A percentile compares a stretch with the other conserved stretches of the same genome.
These are phyloP conservation scores for Tridacna gigas DNA, from an alignment of 2,888 invertebrate genomes.

Conservation along the genomic window DNA sequence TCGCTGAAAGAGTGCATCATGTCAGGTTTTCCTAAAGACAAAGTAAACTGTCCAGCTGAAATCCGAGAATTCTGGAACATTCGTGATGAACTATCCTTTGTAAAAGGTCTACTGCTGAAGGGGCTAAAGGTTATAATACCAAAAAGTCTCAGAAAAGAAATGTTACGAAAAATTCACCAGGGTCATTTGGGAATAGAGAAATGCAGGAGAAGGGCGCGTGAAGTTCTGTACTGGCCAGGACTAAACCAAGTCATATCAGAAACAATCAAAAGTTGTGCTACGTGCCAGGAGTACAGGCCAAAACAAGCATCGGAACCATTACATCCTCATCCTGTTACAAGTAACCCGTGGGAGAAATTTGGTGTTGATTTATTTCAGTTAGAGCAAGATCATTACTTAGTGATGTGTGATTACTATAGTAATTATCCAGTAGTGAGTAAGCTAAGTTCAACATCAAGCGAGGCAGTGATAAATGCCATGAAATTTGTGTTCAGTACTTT, in stretches of 20 bases:
- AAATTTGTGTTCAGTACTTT: too few relatives aligned
- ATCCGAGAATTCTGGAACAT: conserved; percentile 34
- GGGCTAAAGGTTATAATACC: conserved; percentile 50
- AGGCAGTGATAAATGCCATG: conserved; percentile 49
- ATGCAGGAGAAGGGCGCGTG: conserved; percentile 39
- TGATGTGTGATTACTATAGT: conserved; percentile 49
- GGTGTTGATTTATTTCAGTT: neutral
- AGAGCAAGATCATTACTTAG: conserved; percentile 10
- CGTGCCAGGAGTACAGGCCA: neutral
- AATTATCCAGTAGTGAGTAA: neutral
- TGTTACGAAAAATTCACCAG: conserved; percentile 56
- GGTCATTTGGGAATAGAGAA: conserved; percentile 65
- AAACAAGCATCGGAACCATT: neutral
- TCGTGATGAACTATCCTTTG: conserved; percentile 29
- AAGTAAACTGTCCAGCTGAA: neutral
- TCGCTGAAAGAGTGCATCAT: neutral
- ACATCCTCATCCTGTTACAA: neutral
- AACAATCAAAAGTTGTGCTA: conserved; percentile 22
- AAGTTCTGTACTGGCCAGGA: conserved; percentile 63
- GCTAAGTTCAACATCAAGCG: conserved; percentile 3
- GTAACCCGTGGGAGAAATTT: neutral
- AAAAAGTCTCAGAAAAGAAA: conserved; percentile 30
- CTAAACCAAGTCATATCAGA: conserved; percentile 53
- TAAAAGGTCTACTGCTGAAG: conserved; percentile 35
- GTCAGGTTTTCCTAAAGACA: conserved; percentile 11